These are phyloP conservation scores for Halictus rubicundus DNA, from an alignment of 1,140 invertebrate species.

Conservation along the genomic window DNA sequence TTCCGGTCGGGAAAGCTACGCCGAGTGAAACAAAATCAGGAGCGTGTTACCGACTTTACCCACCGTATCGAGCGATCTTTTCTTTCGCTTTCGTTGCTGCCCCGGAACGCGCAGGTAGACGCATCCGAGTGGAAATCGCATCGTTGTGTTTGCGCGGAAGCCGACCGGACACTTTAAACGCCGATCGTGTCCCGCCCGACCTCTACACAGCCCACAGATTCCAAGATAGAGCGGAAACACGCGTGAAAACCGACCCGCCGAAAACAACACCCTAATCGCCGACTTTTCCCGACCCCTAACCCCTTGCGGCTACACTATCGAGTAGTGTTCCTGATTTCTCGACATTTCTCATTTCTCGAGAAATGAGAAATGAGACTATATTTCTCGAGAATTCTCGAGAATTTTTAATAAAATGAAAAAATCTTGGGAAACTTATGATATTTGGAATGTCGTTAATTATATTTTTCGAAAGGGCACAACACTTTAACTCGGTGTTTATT, in stretches of 20 bases:
- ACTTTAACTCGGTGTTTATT: too few relatives aligned
- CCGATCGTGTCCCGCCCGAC: neutral
- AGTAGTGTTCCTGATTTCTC: too few relatives aligned
- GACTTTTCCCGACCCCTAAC: neutral
- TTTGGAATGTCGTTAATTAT: too few relatives aligned
- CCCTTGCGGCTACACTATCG: too few relatives aligned
- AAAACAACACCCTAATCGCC: neutral
- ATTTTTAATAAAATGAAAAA: too few relatives aligned
- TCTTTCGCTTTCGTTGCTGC: slow-evolving; percentile 31
- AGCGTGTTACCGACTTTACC: slow-evolving; percentile 17
- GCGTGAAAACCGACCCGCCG: neutral
- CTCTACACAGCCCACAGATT: neutral
- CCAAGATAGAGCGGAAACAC: slow-evolving; percentile 8
- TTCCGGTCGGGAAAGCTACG: neutral
- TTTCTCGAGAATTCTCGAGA: too few relatives aligned
- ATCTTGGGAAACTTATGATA: too few relatives aligned
- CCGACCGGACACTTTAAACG: slow-evolving; percentile 22
- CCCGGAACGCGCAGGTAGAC: slow-evolving; percentile 34
- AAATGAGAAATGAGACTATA: too few relatives aligned
- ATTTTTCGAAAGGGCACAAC: too few relatives aligned
- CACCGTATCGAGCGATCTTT: slow-evolving; percentile 36
- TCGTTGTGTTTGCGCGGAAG: slow-evolving; percentile 38
- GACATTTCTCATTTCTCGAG: too few relatives aligned
- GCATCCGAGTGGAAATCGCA: slow-evolving; percentile 37
- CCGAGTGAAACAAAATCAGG: slow-evolving; percentile 8